A percentile compares a stretch with the other conserved stretches of the same genome.
Evolutionary conservation across 37 sponge, comb jelly and placozoan species (phyloP).

Genomic region (Beroe forskalii): DNA sequence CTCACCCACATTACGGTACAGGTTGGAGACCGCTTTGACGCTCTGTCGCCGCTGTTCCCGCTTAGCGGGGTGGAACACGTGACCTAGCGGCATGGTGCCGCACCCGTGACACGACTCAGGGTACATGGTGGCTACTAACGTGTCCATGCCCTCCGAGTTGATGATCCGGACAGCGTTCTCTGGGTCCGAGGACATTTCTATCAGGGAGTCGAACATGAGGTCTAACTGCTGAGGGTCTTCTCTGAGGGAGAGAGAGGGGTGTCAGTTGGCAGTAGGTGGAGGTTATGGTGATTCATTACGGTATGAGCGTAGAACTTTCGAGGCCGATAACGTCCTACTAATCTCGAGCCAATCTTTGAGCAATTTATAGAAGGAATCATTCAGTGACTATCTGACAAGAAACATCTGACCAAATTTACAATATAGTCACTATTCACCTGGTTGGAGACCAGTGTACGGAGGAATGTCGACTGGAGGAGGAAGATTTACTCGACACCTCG

Average conservation of each 20-base stretch:
- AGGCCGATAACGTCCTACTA: too few relatives aligned
- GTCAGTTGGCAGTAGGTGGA: neutral
- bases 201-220: constrained; percentile 41
- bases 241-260: neutral
- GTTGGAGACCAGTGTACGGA: neutral
- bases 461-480: constrained; percentile 10
- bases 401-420: neutral
- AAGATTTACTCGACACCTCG: neutral
- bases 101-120: constrained; percentile 42
- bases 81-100: constrained; percentile 21
- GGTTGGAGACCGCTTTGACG: neutral
- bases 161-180: neutral
- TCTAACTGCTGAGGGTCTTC: neutral
- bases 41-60: neutral
- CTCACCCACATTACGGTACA: neutral
- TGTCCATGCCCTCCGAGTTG: constrained; percentile 40
- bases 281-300: neutral
- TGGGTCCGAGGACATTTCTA: neutral
- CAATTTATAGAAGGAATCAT: too few relatives aligned
- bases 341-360: neutral
- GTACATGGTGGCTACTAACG: constrained; percentile 33
- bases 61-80: constrained; percentile 27
- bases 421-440: neutral
- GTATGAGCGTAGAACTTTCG: too few relatives aligned
- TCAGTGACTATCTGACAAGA: too few relatives aligned